Percentiles rank a stretch among this genome's conserved stretches.
These are phyloP conservation scores for Coracias cyanogaster DNA, from an alignment of 2,797 vertebrate species.

Conservation along the genomic window DNA sequence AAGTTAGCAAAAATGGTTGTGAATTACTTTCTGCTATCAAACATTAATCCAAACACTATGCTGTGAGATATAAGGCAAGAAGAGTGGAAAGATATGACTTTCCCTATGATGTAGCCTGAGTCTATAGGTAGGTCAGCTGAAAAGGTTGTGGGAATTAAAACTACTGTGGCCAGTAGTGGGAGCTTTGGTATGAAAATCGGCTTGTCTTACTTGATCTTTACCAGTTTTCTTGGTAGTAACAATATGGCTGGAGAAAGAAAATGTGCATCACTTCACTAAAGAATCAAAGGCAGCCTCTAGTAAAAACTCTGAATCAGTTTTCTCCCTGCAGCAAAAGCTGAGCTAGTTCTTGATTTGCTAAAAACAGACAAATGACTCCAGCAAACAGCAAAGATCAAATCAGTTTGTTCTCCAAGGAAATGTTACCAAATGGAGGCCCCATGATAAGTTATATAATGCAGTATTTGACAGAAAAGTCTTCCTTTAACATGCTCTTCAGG, in stretches of 20 bases:
- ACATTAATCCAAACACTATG: neutral
- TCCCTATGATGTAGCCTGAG: neutral
- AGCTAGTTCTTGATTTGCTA: neutral
- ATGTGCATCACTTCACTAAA: neutral
- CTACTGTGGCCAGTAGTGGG: constrained; percentile 31
- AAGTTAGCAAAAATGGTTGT: neutral
- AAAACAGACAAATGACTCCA: neutral
- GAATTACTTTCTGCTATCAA: neutral
- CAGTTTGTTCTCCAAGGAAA: neutral
- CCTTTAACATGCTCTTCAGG: neutral
- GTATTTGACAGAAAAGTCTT: neutral
- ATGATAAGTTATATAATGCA: neutral
- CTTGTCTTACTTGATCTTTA: constrained; percentile 37
- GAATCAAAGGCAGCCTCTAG: neutral
- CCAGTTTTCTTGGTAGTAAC: constrained; percentile 38
- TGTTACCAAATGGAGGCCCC: neutral
- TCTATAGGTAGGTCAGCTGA: neutral
- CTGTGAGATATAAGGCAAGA: neutral
- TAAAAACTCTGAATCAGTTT: constrained; percentile 13
- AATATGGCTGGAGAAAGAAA: constrained; percentile 32
- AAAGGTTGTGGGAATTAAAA: constrained; percentile 65
- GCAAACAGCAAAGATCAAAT: neutral
- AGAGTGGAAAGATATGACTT: neutral
- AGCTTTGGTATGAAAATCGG: constrained; percentile 49
- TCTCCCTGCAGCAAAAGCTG: neutral